phyloP scores from a whole-genome alignment of 2,888 invertebrate genomes.

The Ectemnius cavifrons region DNA sequence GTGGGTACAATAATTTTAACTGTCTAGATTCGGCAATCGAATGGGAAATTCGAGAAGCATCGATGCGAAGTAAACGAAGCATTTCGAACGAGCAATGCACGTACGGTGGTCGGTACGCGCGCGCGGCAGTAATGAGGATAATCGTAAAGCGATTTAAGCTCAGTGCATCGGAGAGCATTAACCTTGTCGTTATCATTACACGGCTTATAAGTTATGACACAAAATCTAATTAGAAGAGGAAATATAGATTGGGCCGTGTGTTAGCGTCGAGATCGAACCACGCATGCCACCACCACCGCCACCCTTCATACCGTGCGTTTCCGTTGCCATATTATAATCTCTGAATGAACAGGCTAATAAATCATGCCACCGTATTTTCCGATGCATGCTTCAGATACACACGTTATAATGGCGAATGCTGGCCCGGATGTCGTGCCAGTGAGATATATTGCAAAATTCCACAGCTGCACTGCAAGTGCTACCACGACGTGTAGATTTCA shows the following conservation, averaged over 20 bases:
- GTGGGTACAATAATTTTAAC: too few relatives aligned
- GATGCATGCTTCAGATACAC: not conserved
- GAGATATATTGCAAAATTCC: not conserved
- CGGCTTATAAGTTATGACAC: conserved; percentile 48
- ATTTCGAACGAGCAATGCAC: conserved; percentile 17
- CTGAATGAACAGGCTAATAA: conserved; percentile 7
- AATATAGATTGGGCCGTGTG: conserved; percentile 29
- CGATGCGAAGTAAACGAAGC: conserved; percentile 20
- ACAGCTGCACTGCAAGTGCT: too few relatives aligned
- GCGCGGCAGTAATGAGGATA: conserved; percentile 45
- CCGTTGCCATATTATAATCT: conserved; percentile 32
- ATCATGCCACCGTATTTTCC: conserved; percentile 7
- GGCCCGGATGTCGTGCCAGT: not conserved
- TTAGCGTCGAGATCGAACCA: conserved; percentile 40
- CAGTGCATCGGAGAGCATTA: conserved; percentile 43
- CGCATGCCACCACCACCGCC: not conserved
- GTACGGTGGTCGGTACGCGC: too few relatives aligned
- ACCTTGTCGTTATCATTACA: conserved; percentile 52
- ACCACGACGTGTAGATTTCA: too few relatives aligned
- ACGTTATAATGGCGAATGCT: not conserved
- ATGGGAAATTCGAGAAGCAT: conserved; percentile 33
- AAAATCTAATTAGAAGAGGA: conserved; percentile 54
- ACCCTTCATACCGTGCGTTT: too few relatives aligned
- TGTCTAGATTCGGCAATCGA: too few relatives aligned
- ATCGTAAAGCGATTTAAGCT: conserved; percentile 54